Percentiles rank a stretch among this genome's conserved stretches.
These are phyloP conservation scores for Panopea generosa DNA, from an alignment of 2,888 invertebrate genomes.

Conservation along the genomic window DNA sequence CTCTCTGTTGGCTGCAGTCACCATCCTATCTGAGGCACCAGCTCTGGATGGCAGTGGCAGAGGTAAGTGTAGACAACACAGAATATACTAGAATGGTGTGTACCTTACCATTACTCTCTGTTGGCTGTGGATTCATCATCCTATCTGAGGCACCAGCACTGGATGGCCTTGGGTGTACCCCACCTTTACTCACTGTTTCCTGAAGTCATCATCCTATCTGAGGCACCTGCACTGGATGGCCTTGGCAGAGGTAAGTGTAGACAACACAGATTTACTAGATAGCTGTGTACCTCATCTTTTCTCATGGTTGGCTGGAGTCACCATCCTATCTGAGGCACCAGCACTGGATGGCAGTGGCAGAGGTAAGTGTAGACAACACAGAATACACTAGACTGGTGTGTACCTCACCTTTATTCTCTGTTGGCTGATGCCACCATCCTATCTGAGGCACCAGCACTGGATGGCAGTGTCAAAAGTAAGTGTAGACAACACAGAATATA, in stretches of 20 bases:
- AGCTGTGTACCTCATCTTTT: background rate
- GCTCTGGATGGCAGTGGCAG: slow-evolving; percentile 43
- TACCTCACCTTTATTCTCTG: slow-evolving; percentile 54
- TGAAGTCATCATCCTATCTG: slow-evolving; percentile 55
- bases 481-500: slow-evolving; percentile 48
- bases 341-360: background rate
- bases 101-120: slow-evolving; percentile 45
- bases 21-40: slow-evolving; percentile 62
- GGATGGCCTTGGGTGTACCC: slow-evolving; percentile 53
- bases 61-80: slow-evolving; percentile 53
- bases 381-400: slow-evolving; percentile 53
- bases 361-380: slow-evolving; percentile 27
- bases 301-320: slow-evolving; percentile 40
- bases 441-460: slow-evolving; percentile 57
- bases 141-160: slow-evolving; percentile 60
- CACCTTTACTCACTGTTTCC: slow-evolving; percentile 52
- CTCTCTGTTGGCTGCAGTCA: slow-evolving; percentile 51
- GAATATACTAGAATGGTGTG: slow-evolving; percentile 53
- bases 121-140: slow-evolving; percentile 56
- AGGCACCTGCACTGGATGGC: slow-evolving; percentile 57
- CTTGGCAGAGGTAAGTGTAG: slow-evolving; percentile 41
- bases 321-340: slow-evolving; percentile 62
- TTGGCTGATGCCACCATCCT: slow-evolving; percentile 56
- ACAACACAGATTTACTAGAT: too few relatives aligned
- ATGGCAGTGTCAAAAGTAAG: slow-evolving; percentile 47